phyloP scores from a whole-genome alignment of 2,797 vertebrate genomes.

The Meda fulgida region DNA sequence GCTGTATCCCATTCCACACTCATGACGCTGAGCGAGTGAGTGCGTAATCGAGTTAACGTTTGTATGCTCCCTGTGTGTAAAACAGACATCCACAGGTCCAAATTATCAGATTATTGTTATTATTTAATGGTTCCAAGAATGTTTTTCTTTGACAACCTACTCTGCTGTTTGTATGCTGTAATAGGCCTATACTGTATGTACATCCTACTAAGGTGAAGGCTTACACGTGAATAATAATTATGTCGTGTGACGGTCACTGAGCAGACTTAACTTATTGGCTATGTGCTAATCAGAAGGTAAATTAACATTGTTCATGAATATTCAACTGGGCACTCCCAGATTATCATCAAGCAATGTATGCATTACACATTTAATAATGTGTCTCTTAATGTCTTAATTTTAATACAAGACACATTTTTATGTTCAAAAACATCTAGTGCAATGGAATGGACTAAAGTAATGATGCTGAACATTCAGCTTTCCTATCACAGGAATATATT shows the following conservation, averaged over 20 bases:
- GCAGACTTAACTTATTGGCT: neutral
- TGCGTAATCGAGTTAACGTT: neutral
- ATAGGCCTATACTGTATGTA: neutral
- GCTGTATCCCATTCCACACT: constrained; percentile 37
- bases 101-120: neutral
- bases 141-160: neutral
- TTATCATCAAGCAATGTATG: constrained; percentile 11
- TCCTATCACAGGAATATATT: neutral
- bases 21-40: neutral
- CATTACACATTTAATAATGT: neutral
- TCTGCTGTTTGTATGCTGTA: neutral
- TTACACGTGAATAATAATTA: neutral
- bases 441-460: neutral
- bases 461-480: neutral
- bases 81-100: neutral
- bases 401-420: too few species aligned
- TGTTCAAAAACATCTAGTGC: neutral
- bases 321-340: neutral
- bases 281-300: neutral
- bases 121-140: neutral
- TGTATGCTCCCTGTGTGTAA: neutral
- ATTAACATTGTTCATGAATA: too few species aligned
- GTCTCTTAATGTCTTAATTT: neutral
- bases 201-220: neutral
- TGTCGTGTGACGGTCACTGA: neutral